Evolutionary conservation across 2,797 vertebrate species (phyloP).

Genomic region (Pelobates cultripes): DNA sequence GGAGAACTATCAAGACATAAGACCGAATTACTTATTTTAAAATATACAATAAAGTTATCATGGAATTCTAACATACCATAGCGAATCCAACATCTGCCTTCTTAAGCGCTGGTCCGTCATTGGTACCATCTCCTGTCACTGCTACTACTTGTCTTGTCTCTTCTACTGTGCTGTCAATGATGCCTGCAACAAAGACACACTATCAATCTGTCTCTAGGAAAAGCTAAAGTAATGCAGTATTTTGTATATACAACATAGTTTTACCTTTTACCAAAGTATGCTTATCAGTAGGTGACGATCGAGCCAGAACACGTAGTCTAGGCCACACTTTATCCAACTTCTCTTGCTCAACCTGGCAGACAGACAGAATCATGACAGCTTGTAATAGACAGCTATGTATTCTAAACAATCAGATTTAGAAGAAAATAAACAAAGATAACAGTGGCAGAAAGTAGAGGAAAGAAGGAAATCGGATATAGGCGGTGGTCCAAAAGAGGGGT

Average conservation of each 20-base stretch:
- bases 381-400: neutral
- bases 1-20: neutral
- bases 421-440: too few relatives aligned
- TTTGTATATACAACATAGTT: conserved; percentile 15
- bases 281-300: conserved; percentile 96
- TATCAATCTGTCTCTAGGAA: neutral
- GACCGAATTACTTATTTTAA: neutral
- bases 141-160: conserved; percentile 95
- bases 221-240: neutral
- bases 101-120: conserved; percentile 95
- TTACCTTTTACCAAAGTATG: conserved; percentile 97
- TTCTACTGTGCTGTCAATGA: conserved; percentile 93
- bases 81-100: conserved; percentile 97
- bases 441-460: too few relatives aligned
- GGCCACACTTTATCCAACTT: conserved; percentile 97
- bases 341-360: conserved; percentile 90
- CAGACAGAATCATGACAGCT: neutral
- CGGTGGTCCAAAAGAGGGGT: too few relatives aligned
- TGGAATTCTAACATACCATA: conserved; percentile 79
- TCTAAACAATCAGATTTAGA: too few relatives aligned
- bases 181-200: conserved; percentile 72
- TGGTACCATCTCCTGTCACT: conserved; percentile 96
- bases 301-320: conserved; percentile 90
- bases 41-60: neutral
- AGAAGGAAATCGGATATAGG: too few relatives aligned